Conservation (phyloP, 2,888 invertebrate genomes). For the Hoplodrina blanda region DNA sequence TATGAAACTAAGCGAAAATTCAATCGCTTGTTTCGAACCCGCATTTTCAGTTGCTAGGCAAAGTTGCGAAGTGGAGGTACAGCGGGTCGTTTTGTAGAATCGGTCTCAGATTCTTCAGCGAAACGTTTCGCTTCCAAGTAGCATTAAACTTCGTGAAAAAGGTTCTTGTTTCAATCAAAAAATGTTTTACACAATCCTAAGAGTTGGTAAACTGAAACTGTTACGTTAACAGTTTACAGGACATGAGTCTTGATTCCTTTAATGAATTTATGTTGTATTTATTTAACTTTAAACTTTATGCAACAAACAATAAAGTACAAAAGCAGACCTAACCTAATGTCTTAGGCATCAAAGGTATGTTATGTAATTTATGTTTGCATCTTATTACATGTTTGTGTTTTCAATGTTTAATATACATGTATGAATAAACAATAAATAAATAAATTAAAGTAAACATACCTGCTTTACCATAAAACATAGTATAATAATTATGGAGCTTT, state of each 20-base stretch:
- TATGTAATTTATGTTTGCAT: too few relatives aligned
- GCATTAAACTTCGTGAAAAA: conserved; percentile 9
- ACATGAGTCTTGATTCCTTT: neutral
- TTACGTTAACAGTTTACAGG: neutral
- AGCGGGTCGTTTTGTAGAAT: conserved; percentile 47
- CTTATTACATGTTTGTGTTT: too few relatives aligned
- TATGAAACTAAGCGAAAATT: neutral
- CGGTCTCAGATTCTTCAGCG: conserved; percentile 39
- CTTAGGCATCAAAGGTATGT: too few relatives aligned
- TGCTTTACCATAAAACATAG: too few relatives aligned
- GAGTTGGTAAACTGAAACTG: neutral
- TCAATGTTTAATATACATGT: too few relatives aligned
- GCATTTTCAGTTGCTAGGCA: conserved; percentile 42
- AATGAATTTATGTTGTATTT: too few relatives aligned
- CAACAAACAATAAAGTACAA: too few relatives aligned
- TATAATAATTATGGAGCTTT: too few relatives aligned
- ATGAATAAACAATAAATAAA: too few relatives aligned
- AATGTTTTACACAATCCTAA: neutral
- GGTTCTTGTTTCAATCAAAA: conserved; percentile 15
- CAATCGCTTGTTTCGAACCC: conserved; percentile 42
- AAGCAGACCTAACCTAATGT: too few relatives aligned
- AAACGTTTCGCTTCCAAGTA: conserved; percentile 29
- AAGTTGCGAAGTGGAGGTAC: conserved; percentile 52
- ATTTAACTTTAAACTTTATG: too few relatives aligned
- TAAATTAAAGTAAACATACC: too few relatives aligned